Evolutionary conservation across 2,797 vertebrate species (phyloP).

Genomic region (Alosa sapidissima): DNA sequence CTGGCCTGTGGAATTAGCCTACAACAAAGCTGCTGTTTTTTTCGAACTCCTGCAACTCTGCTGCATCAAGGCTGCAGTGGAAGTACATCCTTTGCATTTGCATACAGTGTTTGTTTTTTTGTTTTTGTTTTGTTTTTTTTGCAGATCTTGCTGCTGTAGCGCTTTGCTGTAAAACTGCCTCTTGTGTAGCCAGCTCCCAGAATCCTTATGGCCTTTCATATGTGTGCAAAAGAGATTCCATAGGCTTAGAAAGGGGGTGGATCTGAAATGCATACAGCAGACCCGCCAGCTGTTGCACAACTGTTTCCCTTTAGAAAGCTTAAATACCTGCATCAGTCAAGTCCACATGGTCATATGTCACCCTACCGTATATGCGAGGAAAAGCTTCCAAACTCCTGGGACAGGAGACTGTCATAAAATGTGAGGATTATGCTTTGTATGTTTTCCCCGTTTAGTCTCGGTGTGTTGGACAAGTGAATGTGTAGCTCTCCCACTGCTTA

Average conservation of each 20-base stretch:
- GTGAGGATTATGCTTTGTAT: background rate
- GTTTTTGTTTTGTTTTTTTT: background rate
- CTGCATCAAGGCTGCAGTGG: no score
- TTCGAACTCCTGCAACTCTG: background rate
- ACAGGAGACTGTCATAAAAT: background rate
- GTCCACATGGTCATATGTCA: background rate
- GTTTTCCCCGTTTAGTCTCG: background rate
- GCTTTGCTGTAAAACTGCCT: background rate
- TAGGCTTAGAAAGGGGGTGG: conserved; percentile 17
- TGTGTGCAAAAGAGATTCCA: background rate
- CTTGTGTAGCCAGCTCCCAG: background rate
- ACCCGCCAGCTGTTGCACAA: background rate
- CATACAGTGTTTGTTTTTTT: background rate
- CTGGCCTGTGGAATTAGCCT: background rate
- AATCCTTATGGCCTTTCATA: background rate
- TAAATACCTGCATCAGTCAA: conserved; percentile 1
- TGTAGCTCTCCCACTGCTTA: background rate
- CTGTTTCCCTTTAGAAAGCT: background rate
- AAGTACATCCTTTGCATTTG: background rate
- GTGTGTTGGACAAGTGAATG: background rate
- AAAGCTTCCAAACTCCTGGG: background rate
- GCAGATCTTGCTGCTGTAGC: background rate
- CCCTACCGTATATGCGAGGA: background rate
- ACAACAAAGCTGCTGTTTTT: background rate
- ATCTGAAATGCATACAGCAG: background rate